These are phyloP conservation scores for Eolophus roseicapilla DNA, from an alignment of 2,113 vertebrate genomes.

Conservation along the genomic window DNA sequence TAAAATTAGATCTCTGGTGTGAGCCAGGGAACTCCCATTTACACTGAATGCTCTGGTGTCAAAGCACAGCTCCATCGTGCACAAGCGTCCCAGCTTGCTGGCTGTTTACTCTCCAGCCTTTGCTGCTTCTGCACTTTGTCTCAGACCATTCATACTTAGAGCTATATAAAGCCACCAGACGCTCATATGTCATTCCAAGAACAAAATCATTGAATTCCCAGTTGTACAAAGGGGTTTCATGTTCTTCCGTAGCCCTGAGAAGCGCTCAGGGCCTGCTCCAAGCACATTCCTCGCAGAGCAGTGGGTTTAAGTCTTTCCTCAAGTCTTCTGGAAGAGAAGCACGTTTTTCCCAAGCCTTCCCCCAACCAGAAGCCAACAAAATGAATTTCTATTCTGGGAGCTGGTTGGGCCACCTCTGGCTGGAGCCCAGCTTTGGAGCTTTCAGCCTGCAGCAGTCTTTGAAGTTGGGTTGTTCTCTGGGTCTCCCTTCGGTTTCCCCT, in stretches of 20 bases:
- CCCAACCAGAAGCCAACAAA: not conserved
- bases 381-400: not conserved
- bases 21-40: not conserved
- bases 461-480: not conserved
- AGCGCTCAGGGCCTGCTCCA: not conserved
- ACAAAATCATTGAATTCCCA: not conserved
- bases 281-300: not conserved
- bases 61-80: not conserved
- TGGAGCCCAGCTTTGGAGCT: not conserved
- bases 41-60: accelerated
- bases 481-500: not conserved
- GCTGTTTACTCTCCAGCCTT: not conserved
- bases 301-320: not conserved
- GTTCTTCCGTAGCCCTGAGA: not conserved
- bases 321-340: not conserved
- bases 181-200: not conserved
- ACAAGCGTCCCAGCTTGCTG: not conserved
- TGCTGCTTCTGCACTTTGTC: not conserved
- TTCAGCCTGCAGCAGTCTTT: not conserved
- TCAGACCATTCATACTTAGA: not conserved
- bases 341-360: not conserved
- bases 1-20: not conserved
- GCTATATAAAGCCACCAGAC: not conserved
- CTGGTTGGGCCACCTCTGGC: not conserved
- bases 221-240: not conserved